Evolutionary conservation across 2,797 vertebrate genomes (phyloP), one percentile per base, ranked within the genome.

Genomic region (Peromyscus melanophrys): DNA sequence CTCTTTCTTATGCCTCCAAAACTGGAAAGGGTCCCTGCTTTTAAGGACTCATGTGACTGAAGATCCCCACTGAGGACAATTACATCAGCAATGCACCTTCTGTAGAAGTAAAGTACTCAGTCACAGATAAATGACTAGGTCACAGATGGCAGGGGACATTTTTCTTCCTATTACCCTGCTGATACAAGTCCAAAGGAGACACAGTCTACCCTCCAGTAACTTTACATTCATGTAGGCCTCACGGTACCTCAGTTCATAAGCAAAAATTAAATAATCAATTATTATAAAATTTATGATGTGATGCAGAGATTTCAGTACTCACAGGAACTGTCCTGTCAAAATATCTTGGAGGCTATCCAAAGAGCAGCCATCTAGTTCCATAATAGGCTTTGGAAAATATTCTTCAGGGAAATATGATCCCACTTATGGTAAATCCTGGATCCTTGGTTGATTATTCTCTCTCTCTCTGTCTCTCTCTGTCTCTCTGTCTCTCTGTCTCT

Each of bases 221-320:
- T 82, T 67, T 49, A 7, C 40, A 21, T 49, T 63, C 49, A 3
- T 61, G 5, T n/a, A n/a, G 40, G 27, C 81, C 37, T 25, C 16
- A 40, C 43, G 23, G 4, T 80, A 16, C 37, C 1, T 61, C 76
- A 65, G 65, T 1, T 65, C 27, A 40, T 57, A 83, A 78, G 69
- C 37, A 93, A 92, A 83, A 16, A 87, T 67, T 43, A 90, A 23
- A 77, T 46, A 73, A 59, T 89, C 52, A 69, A 17, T 92, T 77
- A 52, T 29, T 84, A 57, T 77, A 25, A 55, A 73, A 78, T 49
- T 75, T 69, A 83, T 92, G 19, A 84, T 92, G 34, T 63, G 8
- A 90, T 92, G 2, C 14, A 71, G 55, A 31, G n/a, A 78, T 31
- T 31, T 63, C 9, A 83, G 5, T 92, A 27, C 4, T 94, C 29